Evolutionary conservation across 2,888 invertebrate species (phyloP).

Genomic region (Serripes groenlandicus): DNA sequence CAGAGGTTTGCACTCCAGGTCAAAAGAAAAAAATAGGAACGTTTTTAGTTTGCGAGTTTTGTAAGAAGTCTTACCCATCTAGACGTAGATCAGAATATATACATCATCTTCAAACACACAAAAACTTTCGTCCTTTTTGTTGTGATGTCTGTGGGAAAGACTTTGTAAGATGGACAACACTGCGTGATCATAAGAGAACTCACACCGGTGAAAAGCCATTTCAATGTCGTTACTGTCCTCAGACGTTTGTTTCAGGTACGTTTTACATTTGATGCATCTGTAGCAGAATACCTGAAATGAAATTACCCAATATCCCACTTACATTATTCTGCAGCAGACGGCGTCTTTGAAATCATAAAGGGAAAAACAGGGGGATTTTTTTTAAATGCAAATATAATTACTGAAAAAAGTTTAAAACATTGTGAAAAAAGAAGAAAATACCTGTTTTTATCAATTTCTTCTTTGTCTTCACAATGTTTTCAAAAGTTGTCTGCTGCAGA

Average conservation of each 20-base stretch:
- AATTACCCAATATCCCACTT: not conserved
- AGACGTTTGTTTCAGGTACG: conserved; percentile 2
- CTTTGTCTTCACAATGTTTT: not conserved
- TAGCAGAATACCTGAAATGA: not conserved
- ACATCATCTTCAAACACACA: conserved; percentile 9
- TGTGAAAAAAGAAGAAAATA: not conserved
- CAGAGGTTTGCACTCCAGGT: not conserved
- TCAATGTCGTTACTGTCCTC: not conserved
- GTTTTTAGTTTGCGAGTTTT: not conserved
- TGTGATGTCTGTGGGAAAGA: not conserved
- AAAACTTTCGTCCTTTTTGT: not conserved
- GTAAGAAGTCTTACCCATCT: not conserved
- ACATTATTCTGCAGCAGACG: not conserved
- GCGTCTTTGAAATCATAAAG: not conserved
- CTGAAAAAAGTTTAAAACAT: not conserved
- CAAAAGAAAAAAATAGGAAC: not conserved
- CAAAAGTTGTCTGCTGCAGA: not conserved
- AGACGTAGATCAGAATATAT: conserved; percentile 1
- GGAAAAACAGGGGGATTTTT: not conserved
- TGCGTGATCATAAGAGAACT: not conserved
- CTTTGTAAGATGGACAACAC: not conserved
- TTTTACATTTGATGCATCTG: not conserved
- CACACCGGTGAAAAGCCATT: conserved; percentile 14
- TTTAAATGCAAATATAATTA: no score
- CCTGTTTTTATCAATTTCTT: not conserved